Evolutionary conservation across 1,140 invertebrate genomes (phyloP), one percentile per base, ranked within the genome.

Genomic region (Lasioglossum baleicum): DNA sequence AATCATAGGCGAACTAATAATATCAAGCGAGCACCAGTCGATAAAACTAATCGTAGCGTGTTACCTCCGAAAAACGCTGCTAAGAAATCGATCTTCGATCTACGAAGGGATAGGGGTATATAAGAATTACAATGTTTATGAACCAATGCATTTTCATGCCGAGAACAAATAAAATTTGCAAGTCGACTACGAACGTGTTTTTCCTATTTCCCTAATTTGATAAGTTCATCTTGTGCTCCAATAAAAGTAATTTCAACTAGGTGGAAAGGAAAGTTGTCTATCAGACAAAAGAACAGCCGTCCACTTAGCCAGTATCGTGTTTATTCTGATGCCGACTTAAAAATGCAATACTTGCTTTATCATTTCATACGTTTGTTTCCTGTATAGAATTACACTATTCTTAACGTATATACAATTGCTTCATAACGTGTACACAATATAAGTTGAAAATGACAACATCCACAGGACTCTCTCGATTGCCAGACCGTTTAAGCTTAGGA

Each of bases 111-210:
- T 61, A 80, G 56, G 71, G 71, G 69, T 80, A 64, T 56, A 48
- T 86, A 85, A 82, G 51, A 69, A 86, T 75, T 86, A 86, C 65
- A 70, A 80, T 86, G 81, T 85, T 78, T 86, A 86, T 86, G 81
- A 86, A 86, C 84, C 84, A 86, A 86, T 79, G 76, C 81, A 85
- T 86, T 86, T 86, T 86, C 85, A 86, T 86, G 85, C 73, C 84
- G 81, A 86, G 71, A 86, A 86, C 74, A 86, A 86, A 86, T 86
- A 86, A 86, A 79, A 86, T 86, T 86, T 86, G 84, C 84, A 86
- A 86, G 81, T 86, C 85, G 77, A 68, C 83, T 64, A 42, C 73
- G n/a, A n/a, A 67, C 26, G 40, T 81, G 42, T 74, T 75, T 75
- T 69, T 40, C 31, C 58, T 64, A 7, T 15, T 35, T 64, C 7